Conservation (phyloP, 2,113 vertebrate species). For the Oophaga pumilio region DNA sequence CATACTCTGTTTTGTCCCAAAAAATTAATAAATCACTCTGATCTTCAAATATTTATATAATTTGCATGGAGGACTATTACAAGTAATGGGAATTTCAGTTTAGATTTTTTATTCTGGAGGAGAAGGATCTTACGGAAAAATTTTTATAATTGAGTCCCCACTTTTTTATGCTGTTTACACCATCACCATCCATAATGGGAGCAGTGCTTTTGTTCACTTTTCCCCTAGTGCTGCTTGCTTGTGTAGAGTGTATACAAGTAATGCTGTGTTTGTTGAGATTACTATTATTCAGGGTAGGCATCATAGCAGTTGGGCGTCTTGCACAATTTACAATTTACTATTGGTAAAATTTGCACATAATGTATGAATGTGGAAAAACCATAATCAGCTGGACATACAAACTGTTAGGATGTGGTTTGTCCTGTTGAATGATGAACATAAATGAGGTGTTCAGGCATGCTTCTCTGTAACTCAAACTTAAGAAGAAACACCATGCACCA, state of each 20-base stretch:
- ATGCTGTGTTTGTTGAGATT: too few species aligned
- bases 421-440: background rate
- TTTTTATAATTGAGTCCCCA: background rate
- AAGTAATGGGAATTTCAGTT: background rate
- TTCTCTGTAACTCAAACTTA: background rate
- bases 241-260: too few species aligned
- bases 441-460: background rate
- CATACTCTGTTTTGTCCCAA: background rate
- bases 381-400: background rate
- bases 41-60: too few species aligned
- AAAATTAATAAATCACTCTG: background rate
- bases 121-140: background rate
- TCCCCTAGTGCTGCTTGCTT: too few species aligned
- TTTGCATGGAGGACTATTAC: background rate
- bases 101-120: background rate
- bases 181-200: background rate
- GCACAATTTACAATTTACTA: background rate
- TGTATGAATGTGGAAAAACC: background rate
- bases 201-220: background rate
- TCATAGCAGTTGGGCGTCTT: too few species aligned
- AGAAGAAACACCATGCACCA: background rate
- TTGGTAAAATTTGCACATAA: background rate
- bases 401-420: background rate
- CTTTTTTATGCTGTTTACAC: background rate
- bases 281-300: background rate